phyloP scores from a whole-genome alignment of 2,888 invertebrate species.

The Lordiphosa andalusiaca region DNA sequence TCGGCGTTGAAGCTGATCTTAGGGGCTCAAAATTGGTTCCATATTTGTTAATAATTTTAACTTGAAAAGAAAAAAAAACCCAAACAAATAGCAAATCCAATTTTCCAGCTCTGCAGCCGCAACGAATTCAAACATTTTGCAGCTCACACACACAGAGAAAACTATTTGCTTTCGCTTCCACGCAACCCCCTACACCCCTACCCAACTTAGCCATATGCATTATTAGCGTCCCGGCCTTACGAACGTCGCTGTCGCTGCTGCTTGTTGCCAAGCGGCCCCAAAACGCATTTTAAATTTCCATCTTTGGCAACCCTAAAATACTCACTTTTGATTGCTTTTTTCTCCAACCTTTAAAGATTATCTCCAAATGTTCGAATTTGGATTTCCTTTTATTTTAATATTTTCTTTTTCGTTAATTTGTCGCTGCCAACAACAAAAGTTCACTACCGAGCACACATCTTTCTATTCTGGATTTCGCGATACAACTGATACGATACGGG shows the following conservation, averaged over 20 bases:
- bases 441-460: conserved; percentile 54
- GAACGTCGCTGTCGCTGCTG: conserved; percentile 41
- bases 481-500: conserved; percentile 51
- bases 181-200: too few relatives aligned
- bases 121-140: too few relatives aligned
- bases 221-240: background rate
- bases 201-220: too few relatives aligned
- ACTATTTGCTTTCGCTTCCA: too few relatives aligned
- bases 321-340: conserved; percentile 54
- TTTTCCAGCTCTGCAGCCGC: too few relatives aligned
- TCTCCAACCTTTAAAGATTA: conserved; percentile 7
- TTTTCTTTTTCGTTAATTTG: conserved; percentile 49
- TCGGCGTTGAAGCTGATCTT: too few relatives aligned
- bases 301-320: conserved; percentile 29
- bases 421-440: conserved; percentile 49
- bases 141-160: too few relatives aligned
- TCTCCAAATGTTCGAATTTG: conserved; percentile 4
- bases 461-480: conserved; percentile 71
- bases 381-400: conserved; percentile 3
- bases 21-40: too few relatives aligned
- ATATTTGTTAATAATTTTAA: too few relatives aligned
- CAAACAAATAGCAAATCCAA: too few relatives aligned
- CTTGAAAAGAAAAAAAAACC: too few relatives aligned
- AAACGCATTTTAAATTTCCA: conserved; percentile 56
- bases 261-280: conserved; percentile 71